Percentiles rank a stretch among this genome's conserved stretches.
These are phyloP conservation scores for Smittia sp. DNA, from an alignment of 2,888 invertebrate species.

Conservation along the genomic window DNA sequence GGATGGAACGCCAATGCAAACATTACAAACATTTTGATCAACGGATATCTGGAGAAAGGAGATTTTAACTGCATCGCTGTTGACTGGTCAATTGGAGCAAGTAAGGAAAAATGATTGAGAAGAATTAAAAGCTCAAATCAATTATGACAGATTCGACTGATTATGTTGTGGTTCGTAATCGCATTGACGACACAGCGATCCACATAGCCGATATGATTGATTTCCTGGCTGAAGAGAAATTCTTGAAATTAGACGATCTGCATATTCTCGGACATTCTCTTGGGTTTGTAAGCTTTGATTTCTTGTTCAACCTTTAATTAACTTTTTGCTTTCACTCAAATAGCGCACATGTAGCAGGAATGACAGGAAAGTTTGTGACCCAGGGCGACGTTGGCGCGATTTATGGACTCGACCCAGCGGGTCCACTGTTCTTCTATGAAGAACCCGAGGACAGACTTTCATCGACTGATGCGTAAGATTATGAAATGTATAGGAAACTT, in stretches of 20 bases:
- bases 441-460: no score
- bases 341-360: no score
- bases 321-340: no score
- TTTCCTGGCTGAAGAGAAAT: background rate
- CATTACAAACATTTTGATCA: slow-evolving; percentile 50
- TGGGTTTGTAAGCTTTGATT: background rate
- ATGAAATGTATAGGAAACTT: no score
- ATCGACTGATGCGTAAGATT: no score
- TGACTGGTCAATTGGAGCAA: slow-evolving; percentile 60
- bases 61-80: slow-evolving; percentile 61
- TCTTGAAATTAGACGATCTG: background rate
- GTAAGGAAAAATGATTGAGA: no score
- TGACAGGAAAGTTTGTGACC: no score
- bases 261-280: background rate
- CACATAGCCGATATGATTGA: slow-evolving; percentile 44
- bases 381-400: no score
- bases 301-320: no score
- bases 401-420: no score
- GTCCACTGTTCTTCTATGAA: no score
- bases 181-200: slow-evolving; percentile 44
- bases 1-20: slow-evolving; percentile 60
- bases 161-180: slow-evolving; percentile 57
- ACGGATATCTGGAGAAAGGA: slow-evolving; percentile 57
- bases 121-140: no score
- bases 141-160: slow-evolving; percentile 51